A percentile compares a stretch with the other conserved stretches of the same genome.
Evolutionary conservation across 2,888 invertebrate genomes (phyloP).

Genomic region (Rhimphoctona megacephalus): DNA sequence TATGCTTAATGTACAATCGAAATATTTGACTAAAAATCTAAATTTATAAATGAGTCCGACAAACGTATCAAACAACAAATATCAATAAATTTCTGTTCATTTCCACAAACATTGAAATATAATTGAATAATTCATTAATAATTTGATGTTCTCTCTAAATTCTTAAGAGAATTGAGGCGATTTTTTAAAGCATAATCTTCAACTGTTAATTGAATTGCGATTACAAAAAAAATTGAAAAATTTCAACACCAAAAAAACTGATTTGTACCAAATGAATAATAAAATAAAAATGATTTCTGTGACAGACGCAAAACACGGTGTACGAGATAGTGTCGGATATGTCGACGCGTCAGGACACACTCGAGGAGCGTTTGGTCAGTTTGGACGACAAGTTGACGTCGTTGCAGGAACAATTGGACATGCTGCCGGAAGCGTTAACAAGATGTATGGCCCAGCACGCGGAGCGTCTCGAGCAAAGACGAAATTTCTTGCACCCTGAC

Average conservation of each 20-base stretch:
- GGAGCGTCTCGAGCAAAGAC: constrained; percentile 92
- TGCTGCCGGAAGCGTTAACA: constrained; percentile 93
- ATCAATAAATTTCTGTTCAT: too few relatives aligned
- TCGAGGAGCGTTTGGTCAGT: constrained; percentile 96
- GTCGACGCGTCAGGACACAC: constrained; percentile 96
- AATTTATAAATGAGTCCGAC: background rate
- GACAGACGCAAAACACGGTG: constrained; percentile 98
- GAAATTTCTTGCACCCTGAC: constrained; percentile 95
- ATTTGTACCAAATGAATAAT: background rate
- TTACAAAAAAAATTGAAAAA: background rate
- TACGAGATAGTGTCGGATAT: constrained; percentile 99
- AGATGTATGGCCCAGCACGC: constrained; percentile 90
- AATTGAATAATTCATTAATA: background rate
- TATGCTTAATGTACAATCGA: background rate
- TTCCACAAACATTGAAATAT: too few relatives aligned
- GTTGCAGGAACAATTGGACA: constrained; percentile 95
- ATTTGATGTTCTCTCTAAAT: background rate
- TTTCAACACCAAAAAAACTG: background rate
- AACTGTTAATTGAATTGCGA: background rate
- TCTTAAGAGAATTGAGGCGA: background rate
- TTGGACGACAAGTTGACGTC: constrained; percentile 96
- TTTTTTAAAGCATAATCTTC: background rate
- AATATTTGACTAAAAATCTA: background rate
- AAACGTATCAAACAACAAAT: too few relatives aligned
- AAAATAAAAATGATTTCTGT: background rate